phyloP scores from a whole-genome alignment of 2,888 invertebrate species.

The Digitonthophagus gazella region DNA sequence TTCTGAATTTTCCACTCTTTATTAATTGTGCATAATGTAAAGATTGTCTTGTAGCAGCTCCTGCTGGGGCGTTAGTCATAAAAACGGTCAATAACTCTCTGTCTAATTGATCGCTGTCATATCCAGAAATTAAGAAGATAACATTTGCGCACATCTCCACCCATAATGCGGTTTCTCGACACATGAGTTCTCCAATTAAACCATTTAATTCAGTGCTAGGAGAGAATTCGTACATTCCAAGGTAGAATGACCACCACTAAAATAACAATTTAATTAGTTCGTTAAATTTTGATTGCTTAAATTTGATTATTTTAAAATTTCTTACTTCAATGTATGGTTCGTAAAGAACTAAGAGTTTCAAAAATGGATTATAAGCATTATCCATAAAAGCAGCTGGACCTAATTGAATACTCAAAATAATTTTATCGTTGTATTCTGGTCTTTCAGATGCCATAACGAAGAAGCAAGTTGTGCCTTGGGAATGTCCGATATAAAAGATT shows the following conservation, averaged over 20 bases:
- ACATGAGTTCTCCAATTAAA: slow-evolving; percentile 55
- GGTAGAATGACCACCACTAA: slow-evolving; percentile 47
- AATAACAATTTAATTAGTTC: neutral
- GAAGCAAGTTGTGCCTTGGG: slow-evolving; percentile 62
- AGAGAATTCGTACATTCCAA: slow-evolving; percentile 63
- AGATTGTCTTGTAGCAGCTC: slow-evolving; percentile 50
- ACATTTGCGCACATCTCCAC: slow-evolving; percentile 65
- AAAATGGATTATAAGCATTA: slow-evolving; percentile 54
- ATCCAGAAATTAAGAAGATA: slow-evolving; percentile 65
- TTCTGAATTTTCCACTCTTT: slow-evolving; percentile 21
- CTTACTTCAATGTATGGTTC: neutral
- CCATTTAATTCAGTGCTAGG: slow-evolving; percentile 57
- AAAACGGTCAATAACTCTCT: slow-evolving; percentile 48
- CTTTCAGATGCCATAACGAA: slow-evolving; percentile 59
- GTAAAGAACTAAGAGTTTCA: slow-evolving; percentile 36
- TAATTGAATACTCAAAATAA: slow-evolving; percentile 58
- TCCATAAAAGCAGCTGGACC: slow-evolving; percentile 61
- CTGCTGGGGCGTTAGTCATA: slow-evolving; percentile 50
- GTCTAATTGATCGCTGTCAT: slow-evolving; percentile 57
- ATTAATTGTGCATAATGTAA: slow-evolving; percentile 51
- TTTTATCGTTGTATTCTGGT: slow-evolving; percentile 61
- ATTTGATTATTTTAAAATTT: neutral
- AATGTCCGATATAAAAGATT: slow-evolving; percentile 71
- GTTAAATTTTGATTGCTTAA: neutral
- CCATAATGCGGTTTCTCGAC: slow-evolving; percentile 56